Base-by-base conservation (phyloP, 2,113 vertebrate species). In the Nibea coibor region DNA sequence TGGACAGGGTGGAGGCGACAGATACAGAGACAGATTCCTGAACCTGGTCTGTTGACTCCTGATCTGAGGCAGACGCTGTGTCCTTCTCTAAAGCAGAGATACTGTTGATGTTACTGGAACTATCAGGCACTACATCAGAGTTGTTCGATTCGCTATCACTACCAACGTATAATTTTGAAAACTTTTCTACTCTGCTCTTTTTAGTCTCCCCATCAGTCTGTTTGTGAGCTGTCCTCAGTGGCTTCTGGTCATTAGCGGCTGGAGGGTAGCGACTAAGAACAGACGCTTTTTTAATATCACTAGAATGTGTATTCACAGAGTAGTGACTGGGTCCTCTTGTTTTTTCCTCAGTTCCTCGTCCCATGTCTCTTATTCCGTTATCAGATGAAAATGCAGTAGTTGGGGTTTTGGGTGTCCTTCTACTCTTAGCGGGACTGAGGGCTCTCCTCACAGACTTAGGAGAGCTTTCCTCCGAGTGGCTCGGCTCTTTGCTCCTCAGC, bases 251-350 rank as follows among this genome's bases (percentile, higher is more conserved):
- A 78, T 98, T 96, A 26, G 96, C 97, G 58, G 98, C 97, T 0
- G 98, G 98, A 3, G 98, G 97, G 43, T 99, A 99, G 28, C 98
- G 96, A 85, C 97, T 98, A 20, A 99, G 97, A 78, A 99, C 97
- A 0, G 98, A 96, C 0, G 94, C 94, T 85, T 96, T 98, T 88
- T 96, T 99, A 65, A 89, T 87, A 61, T 99, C 97, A 0, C 82
- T 91, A 20, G 94, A 93, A 0, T 62, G 4, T 4, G 75, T 0
- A 12, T 85, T 90, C 39, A 88, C 74, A 42, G 94, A 88, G 63
- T 73, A 74, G 66, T 92, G 31, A 39, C 87, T 28, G 4, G 90
- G 76, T 67, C 87, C 75, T 57, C 8, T 87, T 6, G 72, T 78
- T 43, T 94, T 96, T 10, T 98, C 96, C 31, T 97, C 97, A 7